phyloP scores from a whole-genome alignment of 2,113 vertebrate genomes.

The Pimephales promelas region DNA sequence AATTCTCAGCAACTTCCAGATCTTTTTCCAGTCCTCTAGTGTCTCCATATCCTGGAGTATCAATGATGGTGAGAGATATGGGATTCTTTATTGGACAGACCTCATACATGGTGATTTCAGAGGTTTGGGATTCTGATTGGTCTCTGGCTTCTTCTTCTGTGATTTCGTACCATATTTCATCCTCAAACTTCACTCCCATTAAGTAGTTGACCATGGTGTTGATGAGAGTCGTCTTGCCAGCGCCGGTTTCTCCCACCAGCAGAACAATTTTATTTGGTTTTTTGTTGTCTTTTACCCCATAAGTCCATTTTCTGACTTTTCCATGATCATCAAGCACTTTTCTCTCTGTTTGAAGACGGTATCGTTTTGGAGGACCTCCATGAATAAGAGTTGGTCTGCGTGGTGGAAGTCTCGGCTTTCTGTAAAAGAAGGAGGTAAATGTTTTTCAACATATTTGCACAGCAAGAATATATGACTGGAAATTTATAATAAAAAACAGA shows the following conservation, averaged over 20 bases:
- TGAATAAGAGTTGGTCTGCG: neutral
- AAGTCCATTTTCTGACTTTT: slow-evolving; percentile 24
- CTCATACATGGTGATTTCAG: too few species aligned
- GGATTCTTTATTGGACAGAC: too few species aligned
- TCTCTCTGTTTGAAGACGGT: neutral
- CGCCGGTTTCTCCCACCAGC: slow-evolving; percentile 57
- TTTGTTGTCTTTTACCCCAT: slow-evolving; percentile 34
- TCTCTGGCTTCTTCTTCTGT: slow-evolving; percentile 46
- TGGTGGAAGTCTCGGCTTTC: neutral
- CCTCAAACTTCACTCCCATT: slow-evolving; percentile 52
- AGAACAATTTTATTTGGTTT: slow-evolving; percentile 47
- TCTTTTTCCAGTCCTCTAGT: too few species aligned
- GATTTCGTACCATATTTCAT: slow-evolving; percentile 54
- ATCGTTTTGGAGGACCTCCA: neutral
- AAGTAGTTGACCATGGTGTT: slow-evolving; percentile 59
- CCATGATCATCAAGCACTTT: neutral
- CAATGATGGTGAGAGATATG: too few species aligned
- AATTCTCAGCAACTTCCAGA: too few species aligned
- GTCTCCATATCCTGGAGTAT: too few species aligned
- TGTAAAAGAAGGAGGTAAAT: neutral
- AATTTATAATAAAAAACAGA: neutral
- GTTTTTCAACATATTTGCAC: neutral
- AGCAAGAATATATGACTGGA: neutral
- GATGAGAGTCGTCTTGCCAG: slow-evolving; percentile 59
- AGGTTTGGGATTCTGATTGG: too few species aligned